A percentile compares a stretch with the other conserved stretches of the same genome.
These are phyloP conservation scores for Diplodus sargus DNA, from an alignment of 2,797 vertebrate genomes.

Conservation along the genomic window DNA sequence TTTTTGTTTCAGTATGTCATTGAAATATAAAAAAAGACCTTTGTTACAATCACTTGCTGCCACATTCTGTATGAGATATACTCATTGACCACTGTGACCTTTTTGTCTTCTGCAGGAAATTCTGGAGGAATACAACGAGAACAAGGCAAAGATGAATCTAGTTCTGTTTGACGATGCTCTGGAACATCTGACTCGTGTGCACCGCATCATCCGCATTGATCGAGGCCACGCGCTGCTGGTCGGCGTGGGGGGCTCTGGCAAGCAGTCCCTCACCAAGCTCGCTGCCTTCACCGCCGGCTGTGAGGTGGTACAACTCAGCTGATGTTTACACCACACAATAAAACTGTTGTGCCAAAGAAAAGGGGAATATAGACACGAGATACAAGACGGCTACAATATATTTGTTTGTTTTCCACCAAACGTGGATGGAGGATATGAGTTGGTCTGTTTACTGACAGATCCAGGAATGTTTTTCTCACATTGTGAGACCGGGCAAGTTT, in stretches of 20 bases:
- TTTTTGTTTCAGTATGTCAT: not conserved
- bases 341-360: not conserved
- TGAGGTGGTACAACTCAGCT: conserved; percentile 84
- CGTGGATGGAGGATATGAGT: too few relatives aligned
- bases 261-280: conserved; percentile 93
- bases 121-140: conserved; percentile 95
- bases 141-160: conserved; percentile 89
- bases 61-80: not conserved
- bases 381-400: not conserved
- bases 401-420: too few relatives aligned
- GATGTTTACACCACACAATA: not conserved
- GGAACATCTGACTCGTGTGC: conserved; percentile 92
- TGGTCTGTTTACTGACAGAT: too few relatives aligned
- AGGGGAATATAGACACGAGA: not conserved
- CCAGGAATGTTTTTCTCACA: too few relatives aligned
- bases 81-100: not conserved
- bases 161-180: conserved; percentile 96
- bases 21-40: not conserved
- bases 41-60: not conserved
- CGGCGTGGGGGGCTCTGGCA: conserved; percentile 94
- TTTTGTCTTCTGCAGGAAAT: conserved; percentile 87
- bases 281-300: conserved; percentile 92
- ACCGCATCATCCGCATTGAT: conserved; percentile 93
- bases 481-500: too few relatives aligned
- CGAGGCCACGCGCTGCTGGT: conserved; percentile 93